phyloP scores from a whole-genome alignment of 2,888 invertebrate genomes.

The Drosophila heteroneura region DNA sequence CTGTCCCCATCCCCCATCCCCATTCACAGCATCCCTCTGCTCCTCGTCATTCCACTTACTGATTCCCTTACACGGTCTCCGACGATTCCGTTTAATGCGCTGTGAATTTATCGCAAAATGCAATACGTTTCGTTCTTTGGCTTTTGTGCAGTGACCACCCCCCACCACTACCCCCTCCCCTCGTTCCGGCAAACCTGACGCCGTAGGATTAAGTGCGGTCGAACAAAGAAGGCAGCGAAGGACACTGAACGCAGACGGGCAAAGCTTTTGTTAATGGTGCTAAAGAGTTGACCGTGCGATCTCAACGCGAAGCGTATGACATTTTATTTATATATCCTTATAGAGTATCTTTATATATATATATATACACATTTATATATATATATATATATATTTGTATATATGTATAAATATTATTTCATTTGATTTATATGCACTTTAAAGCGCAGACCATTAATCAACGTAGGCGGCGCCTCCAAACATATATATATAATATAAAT shows the following conservation, averaged over 20 bases:
- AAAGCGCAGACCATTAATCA: conserved; percentile 68
- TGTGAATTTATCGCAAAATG: conserved; percentile 79
- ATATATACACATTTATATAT: not conserved
- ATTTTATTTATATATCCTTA: conserved; percentile 35
- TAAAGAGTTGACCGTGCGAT: conserved; percentile 71
- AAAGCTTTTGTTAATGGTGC: conserved; percentile 78
- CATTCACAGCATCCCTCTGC: not conserved
- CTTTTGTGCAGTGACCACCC: conserved; percentile 32
- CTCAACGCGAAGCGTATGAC: conserved; percentile 33
- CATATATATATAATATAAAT: not conserved
- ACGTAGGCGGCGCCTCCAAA: conserved; percentile 53
- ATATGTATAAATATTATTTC: conserved; percentile 48
- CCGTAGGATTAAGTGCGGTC: conserved; percentile 71
- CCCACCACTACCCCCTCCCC: not conserved
- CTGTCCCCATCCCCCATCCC: not conserved
- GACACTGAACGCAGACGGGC: conserved; percentile 39
- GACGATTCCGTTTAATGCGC: conserved; percentile 64
- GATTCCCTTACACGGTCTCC: conserved; percentile 23
- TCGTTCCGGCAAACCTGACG: not conserved
- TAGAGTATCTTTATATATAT: conserved; percentile 1
- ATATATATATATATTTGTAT: not conserved
- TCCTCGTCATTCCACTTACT: not conserved
- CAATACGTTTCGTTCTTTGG: conserved; percentile 51
- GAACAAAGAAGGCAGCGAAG: conserved; percentile 72
- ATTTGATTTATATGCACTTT: conserved; percentile 72